phyloP scores from a whole-genome alignment of 2,797 vertebrate genomes.

The Gymnoscopelus braueri region DNA sequence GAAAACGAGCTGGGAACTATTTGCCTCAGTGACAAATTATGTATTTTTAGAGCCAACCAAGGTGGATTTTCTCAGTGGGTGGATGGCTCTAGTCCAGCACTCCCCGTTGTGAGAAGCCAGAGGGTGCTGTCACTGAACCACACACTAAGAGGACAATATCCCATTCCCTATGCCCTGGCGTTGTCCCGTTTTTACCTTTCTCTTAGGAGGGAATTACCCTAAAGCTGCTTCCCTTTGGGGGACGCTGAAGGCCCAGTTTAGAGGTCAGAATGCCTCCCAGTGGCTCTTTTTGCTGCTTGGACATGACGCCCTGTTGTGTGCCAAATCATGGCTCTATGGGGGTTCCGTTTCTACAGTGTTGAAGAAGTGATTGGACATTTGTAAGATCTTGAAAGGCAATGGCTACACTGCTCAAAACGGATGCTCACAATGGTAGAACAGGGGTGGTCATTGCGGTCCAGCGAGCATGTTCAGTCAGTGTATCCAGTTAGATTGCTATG shows the following conservation, averaged over 20 bases:
- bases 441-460: slow-evolving; percentile 55
- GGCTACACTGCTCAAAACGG: slow-evolving; percentile 46
- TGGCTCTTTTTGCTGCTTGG: slow-evolving; percentile 68
- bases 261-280: slow-evolving; percentile 76
- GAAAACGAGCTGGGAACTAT: slow-evolving; percentile 45
- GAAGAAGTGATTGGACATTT: slow-evolving; percentile 54
- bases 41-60: slow-evolving; percentile 67
- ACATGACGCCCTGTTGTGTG: slow-evolving; percentile 76
- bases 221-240: slow-evolving; percentile 54
- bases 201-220: slow-evolving; percentile 64
- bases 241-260: slow-evolving; percentile 76
- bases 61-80: slow-evolving; percentile 63
- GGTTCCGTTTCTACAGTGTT: slow-evolving; percentile 59
- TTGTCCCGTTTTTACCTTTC: slow-evolving; percentile 66
- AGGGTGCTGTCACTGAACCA: slow-evolving; percentile 63
- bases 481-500: neutral
- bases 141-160: slow-evolving; percentile 51
- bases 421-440: slow-evolving; percentile 35
- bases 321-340: slow-evolving; percentile 63
- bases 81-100: slow-evolving; percentile 71
- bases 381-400: slow-evolving; percentile 50
- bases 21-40: slow-evolving; percentile 70
- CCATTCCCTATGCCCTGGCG: slow-evolving; percentile 26
- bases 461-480: slow-evolving; percentile 13
- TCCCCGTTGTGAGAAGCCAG: slow-evolving; percentile 65